These are phyloP conservation scores for Trichoplusia ni DNA, from an alignment of 1,140 invertebrate genomes.

Conservation along the genomic window DNA sequence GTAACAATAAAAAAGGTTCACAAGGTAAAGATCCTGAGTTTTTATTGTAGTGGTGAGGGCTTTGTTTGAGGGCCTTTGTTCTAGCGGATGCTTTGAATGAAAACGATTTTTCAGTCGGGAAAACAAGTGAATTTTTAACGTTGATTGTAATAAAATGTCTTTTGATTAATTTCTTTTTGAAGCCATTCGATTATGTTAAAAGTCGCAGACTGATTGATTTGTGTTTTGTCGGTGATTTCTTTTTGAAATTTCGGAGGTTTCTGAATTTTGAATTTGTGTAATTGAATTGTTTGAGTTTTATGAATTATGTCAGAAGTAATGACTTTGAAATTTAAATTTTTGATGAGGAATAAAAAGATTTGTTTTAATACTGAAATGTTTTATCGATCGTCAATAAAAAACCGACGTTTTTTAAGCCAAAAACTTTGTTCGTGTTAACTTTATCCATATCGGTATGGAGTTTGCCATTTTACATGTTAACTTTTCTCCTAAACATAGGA, in stretches of 20 bases:
- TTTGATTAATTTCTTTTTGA: slow-evolving; percentile 20
- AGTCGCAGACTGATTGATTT: too few species aligned
- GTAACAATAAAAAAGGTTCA: slow-evolving; percentile 57
- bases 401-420: too few species aligned
- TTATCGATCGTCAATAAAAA: too few species aligned
- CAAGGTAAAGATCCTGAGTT: slow-evolving; percentile 48
- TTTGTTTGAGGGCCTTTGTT: slow-evolving; percentile 57
- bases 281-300: not conserved
- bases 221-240: slow-evolving; percentile 8
- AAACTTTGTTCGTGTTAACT: too few species aligned
- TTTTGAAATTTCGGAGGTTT: not conserved
- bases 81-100: slow-evolving; percentile 51
- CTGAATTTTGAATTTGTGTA: not conserved
- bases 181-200: slow-evolving; percentile 1
- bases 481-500: too few species aligned
- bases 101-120: slow-evolving; percentile 58
- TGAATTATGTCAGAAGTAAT: too few species aligned
- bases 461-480: too few species aligned
- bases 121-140: slow-evolving; percentile 43
- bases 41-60: slow-evolving; percentile 50
- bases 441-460: too few species aligned
- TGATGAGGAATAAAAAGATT: too few species aligned
- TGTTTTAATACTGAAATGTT: too few species aligned
- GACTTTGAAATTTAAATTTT: too few species aligned
- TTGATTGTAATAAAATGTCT: slow-evolving; percentile 37